These are phyloP conservation scores for Onychostruthus taczanowskii DNA, from an alignment of 2,113 vertebrate species.

Conservation along the genomic window DNA sequence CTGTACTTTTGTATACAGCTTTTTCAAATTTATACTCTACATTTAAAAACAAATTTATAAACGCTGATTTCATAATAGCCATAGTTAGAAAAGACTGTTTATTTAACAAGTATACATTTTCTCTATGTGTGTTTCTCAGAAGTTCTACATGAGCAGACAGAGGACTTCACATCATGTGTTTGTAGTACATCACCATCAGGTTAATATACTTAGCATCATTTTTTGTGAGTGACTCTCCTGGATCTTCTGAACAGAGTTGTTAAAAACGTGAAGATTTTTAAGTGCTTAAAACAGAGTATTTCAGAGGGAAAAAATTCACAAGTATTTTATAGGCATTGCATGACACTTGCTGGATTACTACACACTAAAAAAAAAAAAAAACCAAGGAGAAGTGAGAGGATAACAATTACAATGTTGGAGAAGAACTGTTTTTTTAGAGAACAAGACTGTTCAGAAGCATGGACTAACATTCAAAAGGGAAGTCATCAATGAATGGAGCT, in stretches of 20 bases:
- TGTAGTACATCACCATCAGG: neutral
- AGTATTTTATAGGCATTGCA: neutral
- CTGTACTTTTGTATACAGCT: neutral
- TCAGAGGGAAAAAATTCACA: neutral
- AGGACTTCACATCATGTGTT: neutral
- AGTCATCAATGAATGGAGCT: neutral
- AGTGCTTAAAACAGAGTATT: neutral
- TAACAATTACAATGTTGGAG: neutral
- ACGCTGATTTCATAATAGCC: neutral
- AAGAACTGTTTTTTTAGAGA: neutral
- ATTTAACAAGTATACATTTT: neutral
- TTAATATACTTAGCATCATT: neutral
- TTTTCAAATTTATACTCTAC: neutral
- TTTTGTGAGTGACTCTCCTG: neutral
- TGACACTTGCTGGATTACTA: neutral
- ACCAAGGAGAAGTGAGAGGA: neutral
- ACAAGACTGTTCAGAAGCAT: neutral
- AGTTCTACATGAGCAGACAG: neutral
- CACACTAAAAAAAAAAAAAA: neutral
- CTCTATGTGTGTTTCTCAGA: neutral
- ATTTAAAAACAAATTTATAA: neutral
- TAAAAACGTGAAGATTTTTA: neutral
- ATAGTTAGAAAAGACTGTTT: slow-evolving; percentile 32
- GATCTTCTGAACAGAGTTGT: neutral
- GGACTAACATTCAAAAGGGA: neutral